Base-by-base conservation (phyloP, 1,140 invertebrate species). In the Macrotrachela quadricornifera region DNA sequence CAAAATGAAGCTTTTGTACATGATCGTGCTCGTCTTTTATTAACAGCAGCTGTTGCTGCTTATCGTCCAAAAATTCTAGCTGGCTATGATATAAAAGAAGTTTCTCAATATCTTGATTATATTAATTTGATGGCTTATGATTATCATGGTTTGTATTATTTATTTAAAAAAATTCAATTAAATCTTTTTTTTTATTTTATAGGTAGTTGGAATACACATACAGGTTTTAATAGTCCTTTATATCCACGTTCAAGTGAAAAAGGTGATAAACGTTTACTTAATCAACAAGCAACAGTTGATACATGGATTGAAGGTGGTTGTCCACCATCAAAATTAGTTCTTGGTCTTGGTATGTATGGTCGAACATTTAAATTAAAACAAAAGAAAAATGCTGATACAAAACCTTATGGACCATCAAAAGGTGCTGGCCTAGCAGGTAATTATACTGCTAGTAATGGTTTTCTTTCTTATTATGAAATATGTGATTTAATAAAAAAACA, bases 381-480 rank as follows among this genome's bases (percentile, higher is more conserved):
- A 16, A 40, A 41, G 40, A 40, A 47, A 53, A 77, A 79, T 54
- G 66, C 75, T 17, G 77, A 80, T 30, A 79, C 78, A 63, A 78
- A 79, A 61, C 85, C 90, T 59, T 80, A 92, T 43, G 91, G 94
- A 67, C 77, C 85, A 59, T 75, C 13, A 72, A 80, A 38, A 71
- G 81, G 41, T 0, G 78, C 81, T 1, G 85, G 85, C 1, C 70
- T 74, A 21, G 71, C 82, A 1, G 86, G 86, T 4, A 79, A 83
- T 57, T 80, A 79, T 56, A 88, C 86, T 0, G 77, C 77, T 50
- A 83, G 91, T 67, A 79, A 81, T 1, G 87, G 87, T 58, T 85
- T 87, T 79, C 67, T 90, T 64, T 82, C 83, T n/a, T 90, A 85
- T 61, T 86, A 87, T 67, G 86, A 84, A 81, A 76, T 92, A 41